Evolutionary conservation across 1,140 invertebrate species (phyloP).

Genomic region (Cepaea nemoralis): DNA sequence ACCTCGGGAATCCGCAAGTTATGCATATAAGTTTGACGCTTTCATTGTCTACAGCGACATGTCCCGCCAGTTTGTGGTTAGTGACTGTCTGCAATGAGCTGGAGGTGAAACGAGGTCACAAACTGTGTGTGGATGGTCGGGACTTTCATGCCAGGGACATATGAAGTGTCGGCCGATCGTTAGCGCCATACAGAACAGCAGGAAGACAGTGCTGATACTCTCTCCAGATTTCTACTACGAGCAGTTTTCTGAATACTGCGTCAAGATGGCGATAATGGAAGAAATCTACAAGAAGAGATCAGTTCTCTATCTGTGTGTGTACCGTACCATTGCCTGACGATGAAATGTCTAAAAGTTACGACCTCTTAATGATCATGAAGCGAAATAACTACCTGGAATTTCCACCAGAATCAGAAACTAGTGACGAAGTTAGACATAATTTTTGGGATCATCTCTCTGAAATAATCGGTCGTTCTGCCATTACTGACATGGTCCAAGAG

Average conservation of each 20-base stretch:
- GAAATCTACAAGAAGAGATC: background rate
- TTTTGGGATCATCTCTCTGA: constrained; percentile 18
- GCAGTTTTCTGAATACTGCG: background rate
- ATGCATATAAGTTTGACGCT: constrained; percentile 40
- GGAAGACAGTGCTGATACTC: constrained; percentile 77
- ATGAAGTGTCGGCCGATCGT: constrained; percentile 77
- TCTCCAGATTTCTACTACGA: constrained; percentile 58
- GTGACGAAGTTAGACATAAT: background rate
- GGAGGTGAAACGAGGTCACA: constrained; percentile 36
- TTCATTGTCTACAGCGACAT: constrained; percentile 46
- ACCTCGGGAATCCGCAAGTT: background rate
- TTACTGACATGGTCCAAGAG: too few species aligned
- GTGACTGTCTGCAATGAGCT: constrained; percentile 41
- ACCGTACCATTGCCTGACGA: background rate
- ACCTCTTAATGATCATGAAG: constrained; percentile 2
- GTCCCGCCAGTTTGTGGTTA: constrained; percentile 39
- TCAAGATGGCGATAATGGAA: constrained; percentile 20
- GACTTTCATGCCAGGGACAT: constrained; percentile 54
- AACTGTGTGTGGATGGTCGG: constrained; percentile 51
- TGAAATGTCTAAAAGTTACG: background rate
- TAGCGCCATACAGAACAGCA: constrained; percentile 76
- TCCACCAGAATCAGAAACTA: background rate
- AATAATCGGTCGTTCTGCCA: too few species aligned
- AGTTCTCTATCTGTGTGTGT: constrained; percentile 3
- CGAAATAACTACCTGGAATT: background rate